Evolutionary conservation across 2,113 vertebrate genomes (phyloP).

Genomic region (Corydoras sp.): DNA sequence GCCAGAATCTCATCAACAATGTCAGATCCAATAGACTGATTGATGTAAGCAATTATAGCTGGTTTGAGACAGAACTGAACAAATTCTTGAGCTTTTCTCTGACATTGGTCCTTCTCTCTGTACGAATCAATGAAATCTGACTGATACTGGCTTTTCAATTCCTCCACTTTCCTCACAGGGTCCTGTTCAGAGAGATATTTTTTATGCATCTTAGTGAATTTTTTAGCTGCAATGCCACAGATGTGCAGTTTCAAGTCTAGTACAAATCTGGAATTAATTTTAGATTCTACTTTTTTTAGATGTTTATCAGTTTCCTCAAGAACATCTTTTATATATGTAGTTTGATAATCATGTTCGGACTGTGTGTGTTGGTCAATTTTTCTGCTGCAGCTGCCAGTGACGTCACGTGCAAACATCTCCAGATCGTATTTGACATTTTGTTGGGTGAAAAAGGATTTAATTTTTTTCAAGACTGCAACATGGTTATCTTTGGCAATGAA

Average conservation of each 20-base stretch:
- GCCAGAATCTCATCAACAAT: slow-evolving; percentile 51
- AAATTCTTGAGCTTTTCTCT: slow-evolving; percentile 47
- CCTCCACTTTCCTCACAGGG: slow-evolving; percentile 36
- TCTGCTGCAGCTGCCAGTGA: slow-evolving; percentile 11
- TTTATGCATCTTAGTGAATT: slow-evolving; percentile 48
- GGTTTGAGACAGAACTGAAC: slow-evolving; percentile 46
- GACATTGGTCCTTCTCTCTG: slow-evolving; percentile 36
- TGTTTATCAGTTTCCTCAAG: slow-evolving; percentile 31
- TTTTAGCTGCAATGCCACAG: slow-evolving; percentile 44
- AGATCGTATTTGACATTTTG: not conserved
- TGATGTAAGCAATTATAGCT: slow-evolving; percentile 42
- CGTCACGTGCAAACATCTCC: not conserved
- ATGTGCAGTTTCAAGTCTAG: slow-evolving; percentile 50
- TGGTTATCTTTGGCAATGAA: not conserved
- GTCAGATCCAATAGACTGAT: slow-evolving; percentile 39
- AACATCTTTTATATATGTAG: slow-evolving; percentile 39
- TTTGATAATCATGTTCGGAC: slow-evolving; percentile 45
- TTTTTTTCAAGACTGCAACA: not conserved
- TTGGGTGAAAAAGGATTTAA: not conserved
- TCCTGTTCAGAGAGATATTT: slow-evolving; percentile 31
- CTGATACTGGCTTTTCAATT: slow-evolving; percentile 43
- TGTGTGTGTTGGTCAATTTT: slow-evolving; percentile 31
- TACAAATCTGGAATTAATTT: slow-evolving; percentile 21
- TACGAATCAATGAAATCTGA: slow-evolving; percentile 49
- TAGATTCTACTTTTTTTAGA: not conserved